These are phyloP conservation scores for Apotomis capreana DNA, from an alignment of 2,888 invertebrate species.

Conservation along the genomic window DNA sequence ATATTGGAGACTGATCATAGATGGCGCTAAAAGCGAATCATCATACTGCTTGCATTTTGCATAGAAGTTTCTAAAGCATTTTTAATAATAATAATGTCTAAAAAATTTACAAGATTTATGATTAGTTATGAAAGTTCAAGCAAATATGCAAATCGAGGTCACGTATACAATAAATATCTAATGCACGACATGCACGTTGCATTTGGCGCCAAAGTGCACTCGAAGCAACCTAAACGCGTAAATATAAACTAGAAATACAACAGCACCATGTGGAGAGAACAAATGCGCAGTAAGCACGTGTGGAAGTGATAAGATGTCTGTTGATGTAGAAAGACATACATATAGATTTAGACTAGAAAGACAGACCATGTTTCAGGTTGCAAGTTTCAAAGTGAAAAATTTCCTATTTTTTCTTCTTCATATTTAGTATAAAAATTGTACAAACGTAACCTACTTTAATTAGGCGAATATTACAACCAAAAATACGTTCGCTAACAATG, in stretches of 20 bases:
- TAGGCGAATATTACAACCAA: not conserved
- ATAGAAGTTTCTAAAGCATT: too few species aligned
- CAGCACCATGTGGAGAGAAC: constrained; percentile 28
- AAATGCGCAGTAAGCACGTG: constrained; percentile 25
- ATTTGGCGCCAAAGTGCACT: constrained; percentile 15
- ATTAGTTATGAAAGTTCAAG: not conserved
- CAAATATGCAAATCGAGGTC: not conserved
- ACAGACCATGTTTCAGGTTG: not conserved
- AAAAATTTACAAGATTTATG: not conserved
- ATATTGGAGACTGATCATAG: constrained; percentile 22
- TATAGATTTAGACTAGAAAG: not conserved
- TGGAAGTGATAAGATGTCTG: not conserved
- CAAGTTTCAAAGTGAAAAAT: not conserved
- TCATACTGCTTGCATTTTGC: not conserved
- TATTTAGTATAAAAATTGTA: not conserved
- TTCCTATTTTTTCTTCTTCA: not conserved
- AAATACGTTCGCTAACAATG: not conserved
- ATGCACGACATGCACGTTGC: not conserved
- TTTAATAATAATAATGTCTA: not conserved
- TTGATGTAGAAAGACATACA: not conserved
- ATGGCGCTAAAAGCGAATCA: constrained; percentile 25
- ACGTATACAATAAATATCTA: not conserved
- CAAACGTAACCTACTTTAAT: not conserved
- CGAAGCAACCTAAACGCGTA: constrained; percentile 9
- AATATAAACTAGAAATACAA: constrained; percentile 7